A percentile compares a stretch with the other conserved stretches of the same genome.
phyloP scores from a whole-genome alignment of 2,797 vertebrate genomes.

The Falco biarmicus region DNA sequence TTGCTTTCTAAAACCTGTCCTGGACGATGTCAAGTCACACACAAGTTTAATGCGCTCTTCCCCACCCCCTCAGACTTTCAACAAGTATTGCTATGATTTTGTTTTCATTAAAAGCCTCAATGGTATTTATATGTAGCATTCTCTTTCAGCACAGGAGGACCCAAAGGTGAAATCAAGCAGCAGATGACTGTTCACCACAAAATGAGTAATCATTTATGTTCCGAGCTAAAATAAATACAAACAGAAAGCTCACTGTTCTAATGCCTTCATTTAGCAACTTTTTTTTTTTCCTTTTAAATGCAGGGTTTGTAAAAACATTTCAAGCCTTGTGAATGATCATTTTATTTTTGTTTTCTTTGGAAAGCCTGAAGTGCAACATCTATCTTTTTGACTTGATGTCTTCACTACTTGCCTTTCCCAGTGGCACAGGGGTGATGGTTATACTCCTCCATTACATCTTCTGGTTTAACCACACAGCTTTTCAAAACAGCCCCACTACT shows the following conservation, averaged over 20 bases:
- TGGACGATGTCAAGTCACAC: conserved; percentile 27
- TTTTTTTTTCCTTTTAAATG: neutral
- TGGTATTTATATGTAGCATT: neutral
- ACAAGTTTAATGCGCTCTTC: conserved; percentile 16
- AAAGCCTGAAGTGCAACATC: neutral
- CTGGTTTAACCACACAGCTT: conserved; percentile 24
- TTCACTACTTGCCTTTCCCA: conserved; percentile 21
- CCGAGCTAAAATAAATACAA: conserved; percentile 37
- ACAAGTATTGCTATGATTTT: conserved; percentile 27
- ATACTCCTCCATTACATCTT: neutral
- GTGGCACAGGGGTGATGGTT: neutral
- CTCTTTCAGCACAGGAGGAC: conserved; percentile 21
- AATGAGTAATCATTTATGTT: conserved; percentile 20
- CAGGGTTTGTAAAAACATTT: conserved; percentile 18
- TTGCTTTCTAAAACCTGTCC: conserved; percentile 35
- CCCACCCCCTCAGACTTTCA: neutral
- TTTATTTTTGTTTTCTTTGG: conserved; percentile 47
- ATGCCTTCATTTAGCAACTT: neutral
- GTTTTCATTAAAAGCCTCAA: conserved; percentile 11
- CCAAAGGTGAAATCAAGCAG: conserved; percentile 42
- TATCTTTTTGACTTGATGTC: neutral
- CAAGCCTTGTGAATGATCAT: neutral
- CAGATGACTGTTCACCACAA: neutral
- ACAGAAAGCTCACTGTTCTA: conserved; percentile 27
- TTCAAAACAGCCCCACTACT: neutral